These are phyloP conservation scores for Eupeodes latifasciatus DNA, from an alignment of 2,888 invertebrate genomes.

Conservation along the genomic window DNA sequence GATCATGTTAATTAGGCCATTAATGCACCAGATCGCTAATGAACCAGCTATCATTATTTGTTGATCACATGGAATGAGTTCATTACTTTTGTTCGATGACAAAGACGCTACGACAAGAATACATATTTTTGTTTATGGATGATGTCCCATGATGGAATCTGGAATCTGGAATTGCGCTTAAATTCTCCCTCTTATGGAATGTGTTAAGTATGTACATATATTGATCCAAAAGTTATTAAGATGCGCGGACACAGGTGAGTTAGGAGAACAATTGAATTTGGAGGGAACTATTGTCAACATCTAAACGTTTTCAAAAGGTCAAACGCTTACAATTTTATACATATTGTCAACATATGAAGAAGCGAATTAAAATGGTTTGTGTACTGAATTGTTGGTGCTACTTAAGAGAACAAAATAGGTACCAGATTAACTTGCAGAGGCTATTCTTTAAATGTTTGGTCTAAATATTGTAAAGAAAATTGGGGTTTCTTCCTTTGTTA, in stretches of 20 bases:
- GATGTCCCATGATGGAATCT: constrained; percentile 33
- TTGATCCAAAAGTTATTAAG: background rate
- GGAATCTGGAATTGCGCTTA: constrained; percentile 65
- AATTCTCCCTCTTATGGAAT: constrained; percentile 22
- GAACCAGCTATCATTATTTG: constrained; percentile 73
- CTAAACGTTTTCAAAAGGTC: constrained; percentile 38
- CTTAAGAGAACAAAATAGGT: constrained; percentile 5
- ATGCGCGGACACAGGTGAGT: constrained; percentile 14
- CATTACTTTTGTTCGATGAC: constrained; percentile 66
- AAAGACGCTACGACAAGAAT: constrained; percentile 21
- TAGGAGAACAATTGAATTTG: constrained; percentile 36
- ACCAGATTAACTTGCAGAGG: constrained; percentile 39
- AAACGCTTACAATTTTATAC: constrained; percentile 15
- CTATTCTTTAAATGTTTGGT: constrained; percentile 19
- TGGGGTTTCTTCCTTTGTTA: constrained; percentile 52
- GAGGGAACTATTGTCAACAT: constrained; percentile 39
- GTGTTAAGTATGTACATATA: constrained; percentile 60
- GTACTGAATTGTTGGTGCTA: constrained; percentile 8
- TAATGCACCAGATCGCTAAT: constrained; percentile 66
- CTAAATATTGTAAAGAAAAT: constrained; percentile 33
- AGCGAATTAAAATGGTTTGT: constrained; percentile 38
- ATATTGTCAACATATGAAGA: constrained; percentile 60
- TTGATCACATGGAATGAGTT: constrained; percentile 70
- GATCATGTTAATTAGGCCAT: constrained; percentile 73
- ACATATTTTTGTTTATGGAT: background rate